Percentiles rank a stretch among this genome's conserved stretches.
Evolutionary conservation across 2,113 vertebrate genomes (phyloP).

Genomic region (Tragulus kanchil): DNA sequence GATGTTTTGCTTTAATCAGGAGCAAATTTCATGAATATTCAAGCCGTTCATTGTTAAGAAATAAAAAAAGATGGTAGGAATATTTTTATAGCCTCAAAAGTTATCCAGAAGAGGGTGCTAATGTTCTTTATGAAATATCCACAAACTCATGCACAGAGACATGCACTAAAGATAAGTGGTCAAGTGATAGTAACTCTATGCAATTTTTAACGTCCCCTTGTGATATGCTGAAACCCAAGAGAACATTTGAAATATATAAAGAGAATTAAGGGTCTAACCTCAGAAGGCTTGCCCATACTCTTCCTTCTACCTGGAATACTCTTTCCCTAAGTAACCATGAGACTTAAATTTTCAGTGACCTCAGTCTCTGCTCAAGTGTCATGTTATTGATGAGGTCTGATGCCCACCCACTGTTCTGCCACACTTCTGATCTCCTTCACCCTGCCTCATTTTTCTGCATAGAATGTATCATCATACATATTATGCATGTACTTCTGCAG

Average conservation of each 20-base stretch:
- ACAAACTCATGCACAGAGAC: neutral
- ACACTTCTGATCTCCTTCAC: neutral
- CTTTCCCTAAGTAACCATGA: neutral
- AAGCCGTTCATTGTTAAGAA: conserved; percentile 80
- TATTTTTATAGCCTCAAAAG: conserved; percentile 79
- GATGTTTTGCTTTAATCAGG: conserved; percentile 80
- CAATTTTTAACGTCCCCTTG: too few species aligned
- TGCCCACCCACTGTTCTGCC: rapidly evolving
- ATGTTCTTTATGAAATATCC: conserved; percentile 84
- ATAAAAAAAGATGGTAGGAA: conserved; percentile 67
- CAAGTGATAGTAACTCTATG: neutral
- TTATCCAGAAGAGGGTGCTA: conserved; percentile 88
- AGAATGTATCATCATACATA: neutral
- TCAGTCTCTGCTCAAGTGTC: neutral
- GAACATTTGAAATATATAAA: neutral
- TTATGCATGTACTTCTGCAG: neutral
- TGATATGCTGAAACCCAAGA: neutral
- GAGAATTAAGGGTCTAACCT: neutral
- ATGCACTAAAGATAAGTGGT: neutral
- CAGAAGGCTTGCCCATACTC: neutral
- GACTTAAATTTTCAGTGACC: neutral
- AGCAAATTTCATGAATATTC: conserved; percentile 87
- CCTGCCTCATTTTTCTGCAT: neutral
- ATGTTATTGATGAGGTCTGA: neutral
- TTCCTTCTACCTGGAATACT: neutral